Base-by-base conservation (phyloP, 2,888 invertebrate genomes). In the Nasonovia ribisnigri region DNA sequence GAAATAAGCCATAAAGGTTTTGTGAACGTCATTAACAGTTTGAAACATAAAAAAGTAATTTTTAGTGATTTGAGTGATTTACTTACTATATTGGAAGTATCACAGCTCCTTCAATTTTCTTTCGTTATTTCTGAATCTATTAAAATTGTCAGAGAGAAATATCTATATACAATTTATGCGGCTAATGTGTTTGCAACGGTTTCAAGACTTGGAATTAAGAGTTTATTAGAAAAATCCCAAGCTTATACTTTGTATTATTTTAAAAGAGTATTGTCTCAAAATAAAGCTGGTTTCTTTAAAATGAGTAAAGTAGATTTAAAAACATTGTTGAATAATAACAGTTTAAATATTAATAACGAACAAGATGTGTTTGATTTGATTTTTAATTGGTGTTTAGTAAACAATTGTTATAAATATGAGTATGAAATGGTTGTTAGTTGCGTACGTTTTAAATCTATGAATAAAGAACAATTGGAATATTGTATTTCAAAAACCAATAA, bases 31-130 rank as follows among this genome's bases (percentile, higher is more conserved):
- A 36, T 92, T n/a, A 4, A 54, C 0, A 26, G 88, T 51, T 48
- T 92, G 10, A 43, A 51, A 88, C 3, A 6, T 5, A 36, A 88
- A 16, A 0, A 20, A 42, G n/a, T 92, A 67, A 6, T 51, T 42
- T 26, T 5, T 24, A 13, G n/a, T 20, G 0, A 3, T 29, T 4
- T 88, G 42, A 26, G 48, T 42, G 88, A 88, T 5, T n/a, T 92
- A 67, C 51, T 92, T 6, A 2, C 51, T 29, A 8, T 88, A 51
- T 10, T 92, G 20, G 92, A 92, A 92, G 88, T 88, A 67, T 67
- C 92, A 77, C 88, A 86, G n/a, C 11, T 92, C 42, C 77, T 88
- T 51, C 92, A 92, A 67, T 92, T 92, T 67, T 43, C 87, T 10
- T 67, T 77, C 3, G 54, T 92, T 36, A 43, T 29, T 29, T 3